Base-by-base conservation (phyloP, 2,797 vertebrate genomes). In the Acropternis orthonyx region DNA sequence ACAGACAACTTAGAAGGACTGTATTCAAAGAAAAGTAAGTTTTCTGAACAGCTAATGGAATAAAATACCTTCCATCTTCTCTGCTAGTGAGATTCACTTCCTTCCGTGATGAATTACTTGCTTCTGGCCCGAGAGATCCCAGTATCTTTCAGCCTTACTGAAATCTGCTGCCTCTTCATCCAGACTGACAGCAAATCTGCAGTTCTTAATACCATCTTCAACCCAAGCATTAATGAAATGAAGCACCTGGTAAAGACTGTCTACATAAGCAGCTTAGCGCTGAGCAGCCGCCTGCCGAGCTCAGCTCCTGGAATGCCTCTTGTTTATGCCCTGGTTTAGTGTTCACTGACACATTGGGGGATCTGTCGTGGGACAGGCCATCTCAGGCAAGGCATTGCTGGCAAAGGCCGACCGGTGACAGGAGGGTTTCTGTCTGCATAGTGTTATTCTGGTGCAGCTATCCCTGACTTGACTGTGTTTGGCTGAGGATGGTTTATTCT, bases 171-270 rank as follows among this genome's bases (percentile, higher is more conserved):
- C 44, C 56, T 84, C 79, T 78, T 95, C 58, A 85, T 85, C 86
- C 84, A 93, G 92, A 91, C 88, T 91, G 92, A 92, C 78, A 80
- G 89, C 81, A 96, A 67, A 96, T 93, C 86, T 94, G 67, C 61
- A 72, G 93, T 84, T 92, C 95, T 92, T 97, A 97, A 97, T 95
- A 83, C 88, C 54, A 32, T 97, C 94, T 95, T 93, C 88, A 93
- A 73, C 81, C 81, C 68, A 51, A 54, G 89, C 91, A 86, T 95
- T 97, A 96, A 88, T 78, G 88, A 95, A 95, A 93, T 88, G 93
- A 94, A 96, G 81, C 95, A 97, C 94, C 94, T 95, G 96, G 84
- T 95, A 94, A 95, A 90, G 89, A 39, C 89, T 66, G 92, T 85
- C 62, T 86, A 7, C n/a, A 19, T 97, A 97, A 97, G 96, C 54